Base-by-base conservation (phyloP, 1,140 invertebrate genomes). In the Stegodyphus dumicola region DNA sequence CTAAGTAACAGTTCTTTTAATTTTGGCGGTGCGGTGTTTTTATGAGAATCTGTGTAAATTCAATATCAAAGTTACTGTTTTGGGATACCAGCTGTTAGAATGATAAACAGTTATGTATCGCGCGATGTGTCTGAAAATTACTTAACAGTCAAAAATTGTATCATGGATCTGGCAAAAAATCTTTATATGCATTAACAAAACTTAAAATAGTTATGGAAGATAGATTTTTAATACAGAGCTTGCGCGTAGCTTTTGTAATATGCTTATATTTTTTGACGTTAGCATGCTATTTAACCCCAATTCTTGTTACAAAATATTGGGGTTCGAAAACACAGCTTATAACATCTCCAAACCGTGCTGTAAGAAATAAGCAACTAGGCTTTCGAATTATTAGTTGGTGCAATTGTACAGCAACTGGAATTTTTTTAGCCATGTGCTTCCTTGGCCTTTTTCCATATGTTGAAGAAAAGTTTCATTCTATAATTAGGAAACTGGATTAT, bases 341-440 rank as follows among this genome's bases (percentile, higher is more conserved):
- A 56, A 15, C 67, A 33, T 86, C 84, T 0, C 85, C 85, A 11
- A 66, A n/a, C 80, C 51, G 48, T 51, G 77, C 65, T 10, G 49
- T 76, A 9, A 13, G 71, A 64, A 75, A 52, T 33, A 53, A 65
- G 49, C 60, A 75, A 54, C 60, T 15, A 48, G 53, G 60, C 64
- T 80, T 76, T 51, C 79, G 88, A 9, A 77, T 89, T 15, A 87
- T 90, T 5, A 88, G 88, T 52, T 88, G 88, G 81, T 89, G 89
- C 71, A 91, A 91, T 86, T 91, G 90, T 81, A 85, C 90, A 53
- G 88, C 90, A 49, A 89, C 88, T 73, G 91, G 91, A n/a, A 89
- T 91, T 7, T 91, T 91, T 84, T 86, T 91, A 10, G 89, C 89
- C 7, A 90, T 90, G 79, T 91, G 90, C 85, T 90, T 91, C 74